phyloP scores from a whole-genome alignment of 2,797 vertebrate species.

The Dipus sagitta region DNA sequence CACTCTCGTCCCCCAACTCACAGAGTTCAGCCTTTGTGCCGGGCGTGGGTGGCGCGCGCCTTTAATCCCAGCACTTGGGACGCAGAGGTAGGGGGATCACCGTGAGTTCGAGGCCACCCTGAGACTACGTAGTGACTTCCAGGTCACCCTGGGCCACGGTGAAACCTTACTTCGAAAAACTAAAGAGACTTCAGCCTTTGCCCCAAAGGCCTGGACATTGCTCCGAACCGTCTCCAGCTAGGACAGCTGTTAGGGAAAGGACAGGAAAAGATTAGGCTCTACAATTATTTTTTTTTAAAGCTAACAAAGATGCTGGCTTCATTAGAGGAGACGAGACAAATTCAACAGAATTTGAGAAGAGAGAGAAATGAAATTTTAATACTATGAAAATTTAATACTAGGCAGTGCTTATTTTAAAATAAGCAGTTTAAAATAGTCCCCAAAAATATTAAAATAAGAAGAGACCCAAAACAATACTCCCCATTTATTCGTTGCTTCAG shows the following conservation, averaged over 20 bases:
- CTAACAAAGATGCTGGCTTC: not conserved
- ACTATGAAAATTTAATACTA: not conserved
- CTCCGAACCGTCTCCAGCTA: not conserved
- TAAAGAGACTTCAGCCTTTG: not conserved
- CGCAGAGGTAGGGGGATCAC: no score
- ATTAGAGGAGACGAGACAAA: not conserved
- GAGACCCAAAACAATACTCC: not conserved
- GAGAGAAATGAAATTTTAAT: not conserved
- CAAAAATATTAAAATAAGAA: not conserved
- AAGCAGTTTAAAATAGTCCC: not conserved
- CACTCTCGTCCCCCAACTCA: not conserved
- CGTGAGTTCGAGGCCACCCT: no score
- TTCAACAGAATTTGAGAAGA: not conserved
- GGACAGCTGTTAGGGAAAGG: not conserved
- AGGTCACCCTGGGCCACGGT: no score
- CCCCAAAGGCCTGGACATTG: not conserved
- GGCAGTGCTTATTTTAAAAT: conserved; percentile 17
- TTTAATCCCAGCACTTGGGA: no score
- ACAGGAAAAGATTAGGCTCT: not conserved
- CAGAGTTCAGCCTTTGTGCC: not conserved
- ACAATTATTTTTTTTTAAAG: not conserved
- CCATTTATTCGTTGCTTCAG: not conserved
- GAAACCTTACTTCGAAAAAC: not conserved
- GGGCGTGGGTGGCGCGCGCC: no score
- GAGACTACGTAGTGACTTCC: no score